Conservation (phyloP, 2,797 vertebrate genomes). For the Parotocinclus haroldoi region DNA sequence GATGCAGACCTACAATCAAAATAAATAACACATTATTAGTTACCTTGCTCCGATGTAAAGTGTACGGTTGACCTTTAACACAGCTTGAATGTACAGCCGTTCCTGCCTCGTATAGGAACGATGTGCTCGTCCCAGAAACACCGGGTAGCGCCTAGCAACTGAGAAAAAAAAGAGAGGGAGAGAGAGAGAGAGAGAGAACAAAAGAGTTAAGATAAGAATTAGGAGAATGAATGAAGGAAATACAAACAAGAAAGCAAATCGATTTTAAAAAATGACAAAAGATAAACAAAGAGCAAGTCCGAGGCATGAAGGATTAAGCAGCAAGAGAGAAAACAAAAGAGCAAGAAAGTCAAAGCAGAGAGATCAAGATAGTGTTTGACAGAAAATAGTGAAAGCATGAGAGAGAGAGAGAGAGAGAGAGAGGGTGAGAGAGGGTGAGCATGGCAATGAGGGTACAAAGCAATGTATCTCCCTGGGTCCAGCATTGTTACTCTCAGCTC, state of each 20-base stretch:
- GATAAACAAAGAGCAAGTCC: neutral
- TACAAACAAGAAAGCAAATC: neutral
- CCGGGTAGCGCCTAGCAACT: conserved; percentile 87
- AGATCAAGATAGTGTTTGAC: conserved; percentile 6
- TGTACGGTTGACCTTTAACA: conserved; percentile 90
- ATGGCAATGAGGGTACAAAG: neutral
- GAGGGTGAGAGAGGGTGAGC: neutral
- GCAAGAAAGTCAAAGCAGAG: neutral
- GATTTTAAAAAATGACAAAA: neutral
- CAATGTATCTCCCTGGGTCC: conserved; percentile 1
- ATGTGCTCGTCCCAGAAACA: conserved; percentile 85
- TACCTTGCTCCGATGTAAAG: conserved; percentile 95
- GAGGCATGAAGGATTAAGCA: neutral
- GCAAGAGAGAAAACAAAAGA: neutral
- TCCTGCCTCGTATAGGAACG: conserved; percentile 71
- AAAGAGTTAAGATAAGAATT: neutral
- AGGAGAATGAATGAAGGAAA: conserved; percentile 2
- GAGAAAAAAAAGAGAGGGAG: conserved; percentile 20
- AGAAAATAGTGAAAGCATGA: neutral
- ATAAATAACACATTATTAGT: conserved; percentile 36
- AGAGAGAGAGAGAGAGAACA: conserved; percentile 9
- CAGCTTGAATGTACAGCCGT: conserved; percentile 84
- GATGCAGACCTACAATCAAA: no score
- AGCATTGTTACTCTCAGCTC: conserved; percentile 4
- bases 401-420: no score